Base-by-base conservation (phyloP, 2,113 vertebrate genomes). In the Orthonyx spaldingii region DNA sequence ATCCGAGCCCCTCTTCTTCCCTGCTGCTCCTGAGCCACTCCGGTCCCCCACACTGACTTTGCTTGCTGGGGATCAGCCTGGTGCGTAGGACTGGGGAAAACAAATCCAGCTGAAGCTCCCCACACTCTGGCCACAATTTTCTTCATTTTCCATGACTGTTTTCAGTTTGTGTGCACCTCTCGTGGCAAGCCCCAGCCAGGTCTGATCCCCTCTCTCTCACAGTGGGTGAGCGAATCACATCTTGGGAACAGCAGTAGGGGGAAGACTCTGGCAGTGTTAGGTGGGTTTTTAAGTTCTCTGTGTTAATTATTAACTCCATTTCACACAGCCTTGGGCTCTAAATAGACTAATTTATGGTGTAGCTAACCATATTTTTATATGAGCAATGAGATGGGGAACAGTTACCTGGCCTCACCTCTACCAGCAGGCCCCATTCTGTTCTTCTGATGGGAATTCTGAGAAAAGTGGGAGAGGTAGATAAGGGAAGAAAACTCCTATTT, bases 31-130 rank as follows among this genome's bases (percentile, higher is more conserved):
- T 72, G 96, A 97, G 47, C 82, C 97, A 47, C 91, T 94, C 61
- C 4, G 49, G n/a, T 53, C 47, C 72, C 90, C 92, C 68, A 10
- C 15, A 7, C 74, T 88, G 32, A 65, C 94, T 13, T 32, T 77
- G 78, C 78, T n/a, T 19, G 78, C 90, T 16, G 97, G 95, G 91
- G 87, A 97, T 22, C 96, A 95, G 95, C 97, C 97, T 46, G 96
- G 89, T 64, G 97, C 60, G 4, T 91, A 96, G 72, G 89, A 97
- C 96, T 97, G 95, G 94, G n/a, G 27, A 70, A 78, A 65, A 83
- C 39, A 65, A 81, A 89, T 11, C 80, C 64, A 30, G 2, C 55
- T 3, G 91, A 52, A 88, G 68, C 50, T 49, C 70, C 88, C 50
- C 39, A 74, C 53, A 2, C 78, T 72, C 68, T 63, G 21, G 3